Evolutionary conservation across 2,888 invertebrate species (phyloP).

Genomic region (Nudaria mundana): DNA sequence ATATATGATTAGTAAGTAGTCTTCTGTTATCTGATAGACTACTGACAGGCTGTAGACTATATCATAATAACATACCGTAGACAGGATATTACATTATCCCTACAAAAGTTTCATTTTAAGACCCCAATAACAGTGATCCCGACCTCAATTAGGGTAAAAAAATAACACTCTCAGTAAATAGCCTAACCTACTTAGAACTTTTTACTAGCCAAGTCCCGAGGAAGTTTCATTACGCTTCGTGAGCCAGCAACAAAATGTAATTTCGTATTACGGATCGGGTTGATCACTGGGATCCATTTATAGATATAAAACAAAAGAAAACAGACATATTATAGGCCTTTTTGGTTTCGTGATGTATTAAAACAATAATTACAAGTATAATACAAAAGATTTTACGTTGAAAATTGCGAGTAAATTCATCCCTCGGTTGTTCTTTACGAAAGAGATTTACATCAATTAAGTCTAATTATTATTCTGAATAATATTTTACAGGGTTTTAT

Average conservation of each 20-base stretch:
- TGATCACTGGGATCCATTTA: conserved; percentile 42
- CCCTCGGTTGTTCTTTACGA: not conserved
- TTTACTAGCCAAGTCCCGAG: conserved; percentile 22
- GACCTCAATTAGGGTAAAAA: conserved; percentile 4
- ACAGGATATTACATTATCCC: conserved; percentile 3
- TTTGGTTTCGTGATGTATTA: too few species aligned
- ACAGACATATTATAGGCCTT: conserved; percentile 35
- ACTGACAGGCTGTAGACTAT: too few species aligned
- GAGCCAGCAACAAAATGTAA: conserved; percentile 53
- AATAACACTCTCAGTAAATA: conserved; percentile 12
- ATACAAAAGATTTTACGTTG: not conserved
- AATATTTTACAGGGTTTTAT: conserved; percentile 1
- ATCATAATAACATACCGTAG: not conserved
- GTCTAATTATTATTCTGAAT: conserved; percentile 1
- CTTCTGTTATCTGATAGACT: too few species aligned
- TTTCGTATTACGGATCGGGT: conserved; percentile 37
- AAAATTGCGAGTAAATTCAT: too few species aligned
- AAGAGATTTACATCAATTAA: not conserved
- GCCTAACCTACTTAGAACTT: conserved; percentile 26
- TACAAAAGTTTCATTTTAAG: not conserved
- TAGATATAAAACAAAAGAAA: conserved; percentile 41
- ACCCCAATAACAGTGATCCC: conserved; percentile 4
- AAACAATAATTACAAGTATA: not conserved
- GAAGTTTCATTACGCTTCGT: conserved; percentile 49
- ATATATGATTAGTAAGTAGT: too few species aligned